Evolutionary conservation across 92 coral and sea anemone species (phyloP).

Genomic region (Montipora capitata): DNA sequence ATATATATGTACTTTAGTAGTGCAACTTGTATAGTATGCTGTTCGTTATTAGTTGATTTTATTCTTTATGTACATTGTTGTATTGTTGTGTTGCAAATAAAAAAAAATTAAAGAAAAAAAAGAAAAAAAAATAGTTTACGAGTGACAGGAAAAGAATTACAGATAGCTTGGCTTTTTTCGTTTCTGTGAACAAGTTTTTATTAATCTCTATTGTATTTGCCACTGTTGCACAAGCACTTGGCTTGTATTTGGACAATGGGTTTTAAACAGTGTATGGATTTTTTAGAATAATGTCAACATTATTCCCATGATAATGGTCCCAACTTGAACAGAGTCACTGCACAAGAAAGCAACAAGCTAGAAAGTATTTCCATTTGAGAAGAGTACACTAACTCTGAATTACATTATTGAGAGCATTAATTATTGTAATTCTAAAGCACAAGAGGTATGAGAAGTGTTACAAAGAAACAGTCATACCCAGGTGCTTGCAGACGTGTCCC

Average conservation of each 20-base stretch:
- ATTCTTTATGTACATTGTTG: no score
- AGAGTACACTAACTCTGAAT: background rate
- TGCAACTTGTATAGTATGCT: no score
- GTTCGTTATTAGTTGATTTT: no score
- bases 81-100: no score
- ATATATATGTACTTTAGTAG: no score
- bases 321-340: background rate
- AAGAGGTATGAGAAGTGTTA: conserved; percentile 15
- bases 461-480: conserved; percentile 46
- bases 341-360: conserved; percentile 2
- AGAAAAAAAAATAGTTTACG: no score
- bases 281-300: background rate
- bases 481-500: conserved; percentile 20
- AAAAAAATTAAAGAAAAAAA: no score
- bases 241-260: background rate
- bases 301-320: background rate
- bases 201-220: conserved; percentile 8
- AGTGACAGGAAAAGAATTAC: background rate
- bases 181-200: background rate
- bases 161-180: conserved; percentile 6
- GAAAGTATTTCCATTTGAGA: background rate
- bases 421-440: conserved; percentile 1
- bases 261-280: conserved; percentile 14
- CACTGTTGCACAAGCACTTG: conserved; percentile 4
- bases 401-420: conserved; percentile 4